Conservation (phyloP, 2,113 vertebrate genomes). For the Arothron firmamentum region DNA sequence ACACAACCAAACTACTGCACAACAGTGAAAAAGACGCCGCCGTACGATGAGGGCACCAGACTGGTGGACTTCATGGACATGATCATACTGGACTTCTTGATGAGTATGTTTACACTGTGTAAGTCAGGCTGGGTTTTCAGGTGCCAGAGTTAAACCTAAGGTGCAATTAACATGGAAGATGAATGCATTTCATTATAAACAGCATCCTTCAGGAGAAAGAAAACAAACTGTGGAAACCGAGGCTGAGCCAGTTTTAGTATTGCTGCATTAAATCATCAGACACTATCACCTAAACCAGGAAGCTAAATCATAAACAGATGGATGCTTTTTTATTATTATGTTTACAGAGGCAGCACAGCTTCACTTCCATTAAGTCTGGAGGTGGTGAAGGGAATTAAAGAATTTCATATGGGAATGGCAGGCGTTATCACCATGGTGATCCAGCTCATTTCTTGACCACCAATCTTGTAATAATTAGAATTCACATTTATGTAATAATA, state of each 20-base stretch:
- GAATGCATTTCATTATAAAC: neutral
- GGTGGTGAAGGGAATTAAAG: too few species aligned
- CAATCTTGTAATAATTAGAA: too few species aligned
- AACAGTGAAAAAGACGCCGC: slow-evolving; percentile 89
- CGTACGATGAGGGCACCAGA: slow-evolving; percentile 84
- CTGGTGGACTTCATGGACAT: slow-evolving; percentile 95
- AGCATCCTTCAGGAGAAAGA: neutral
- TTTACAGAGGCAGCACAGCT: neutral
- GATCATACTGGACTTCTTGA: slow-evolving; percentile 95
- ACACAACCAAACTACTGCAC: slow-evolving; percentile 91
- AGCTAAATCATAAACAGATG: neutral
- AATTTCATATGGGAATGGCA: too few species aligned
- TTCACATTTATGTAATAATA: too few species aligned
- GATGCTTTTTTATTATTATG: neutral
- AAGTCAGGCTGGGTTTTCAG: too few species aligned
- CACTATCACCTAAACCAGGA: neutral
- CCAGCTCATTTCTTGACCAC: too few species aligned
- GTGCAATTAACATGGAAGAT: neutral
- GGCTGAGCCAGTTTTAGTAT: neutral
- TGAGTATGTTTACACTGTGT: slow-evolving; percentile 77
- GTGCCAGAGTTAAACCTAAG: too few species aligned
- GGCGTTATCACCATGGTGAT: too few species aligned
- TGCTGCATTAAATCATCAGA: neutral
- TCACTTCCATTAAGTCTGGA: neutral
- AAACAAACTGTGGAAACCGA: neutral